Evolutionary conservation across 1,140 invertebrate genomes (phyloP).

Genomic region (Hyles euphorbiae): DNA sequence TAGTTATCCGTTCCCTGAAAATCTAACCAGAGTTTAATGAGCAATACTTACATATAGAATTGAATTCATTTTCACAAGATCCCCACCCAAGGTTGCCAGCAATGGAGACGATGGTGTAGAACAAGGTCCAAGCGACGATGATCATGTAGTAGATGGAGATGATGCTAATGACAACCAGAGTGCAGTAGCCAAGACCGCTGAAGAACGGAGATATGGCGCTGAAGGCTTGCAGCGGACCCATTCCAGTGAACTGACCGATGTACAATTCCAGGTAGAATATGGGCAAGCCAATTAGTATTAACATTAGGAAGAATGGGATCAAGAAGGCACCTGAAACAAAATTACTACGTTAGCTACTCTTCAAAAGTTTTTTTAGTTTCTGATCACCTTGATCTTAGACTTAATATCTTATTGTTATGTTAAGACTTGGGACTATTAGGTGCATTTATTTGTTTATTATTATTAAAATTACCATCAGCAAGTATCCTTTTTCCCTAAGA

Average conservation of each 20-base stretch:
- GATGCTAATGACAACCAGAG: constrained; percentile 84
- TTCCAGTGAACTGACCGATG: constrained; percentile 79
- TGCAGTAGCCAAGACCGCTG: constrained; percentile 80
- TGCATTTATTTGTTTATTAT: too few relatives aligned
- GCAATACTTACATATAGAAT: constrained; percentile 76
- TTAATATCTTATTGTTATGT: too few relatives aligned
- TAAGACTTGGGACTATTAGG: too few relatives aligned
- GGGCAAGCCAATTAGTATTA: constrained; percentile 86
- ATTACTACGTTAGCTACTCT: constrained; percentile 10
- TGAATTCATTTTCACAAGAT: constrained; percentile 80
- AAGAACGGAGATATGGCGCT: constrained; percentile 78
- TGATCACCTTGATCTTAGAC: too few relatives aligned
- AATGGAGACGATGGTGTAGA: constrained; percentile 85
- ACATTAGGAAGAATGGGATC: constrained; percentile 86
- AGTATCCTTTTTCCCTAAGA: too few relatives aligned
- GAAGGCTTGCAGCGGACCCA: constrained; percentile 78
- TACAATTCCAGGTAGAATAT: constrained; percentile 84
- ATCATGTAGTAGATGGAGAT: constrained; percentile 91
- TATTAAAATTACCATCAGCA: too few relatives aligned
- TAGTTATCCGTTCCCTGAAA: too few relatives aligned
- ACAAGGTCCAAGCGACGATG: constrained; percentile 86
- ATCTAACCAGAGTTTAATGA: too few relatives aligned
- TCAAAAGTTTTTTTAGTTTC: too few relatives aligned
- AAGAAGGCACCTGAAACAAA: constrained; percentile 84
- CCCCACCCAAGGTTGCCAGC: constrained; percentile 82